Evolutionary conservation across 2,888 invertebrate genomes (phyloP), one percentile per base, ranked within the genome.

Genomic region (Baccha elongata): DNA sequence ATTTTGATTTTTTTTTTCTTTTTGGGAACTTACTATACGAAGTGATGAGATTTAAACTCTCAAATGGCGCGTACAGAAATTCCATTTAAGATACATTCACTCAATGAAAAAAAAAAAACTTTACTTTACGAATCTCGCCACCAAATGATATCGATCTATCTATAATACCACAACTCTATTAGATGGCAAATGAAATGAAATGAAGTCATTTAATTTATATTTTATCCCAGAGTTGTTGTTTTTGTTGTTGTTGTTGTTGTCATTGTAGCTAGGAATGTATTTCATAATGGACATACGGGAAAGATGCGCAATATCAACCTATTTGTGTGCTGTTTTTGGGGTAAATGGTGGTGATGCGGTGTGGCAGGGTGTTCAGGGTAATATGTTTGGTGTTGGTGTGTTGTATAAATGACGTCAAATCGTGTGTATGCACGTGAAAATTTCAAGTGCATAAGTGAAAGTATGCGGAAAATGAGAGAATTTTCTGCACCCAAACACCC

Each of bases 361-460:
- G 5, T 8, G 8, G 29, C 8, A 26, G 0, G 19, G 35, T n/a
- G n/a, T n/a, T n/a, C n/a, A n/a, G n/a, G 37, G 21, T 15, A 48
- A 40, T n/a, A n/a, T 37, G 26, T 17, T 50, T 32, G 44, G 35
- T 26, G 44, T 17, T 52, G 52, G n/a, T 37, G 23, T 35, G 55
- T 40, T 64, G 17, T 78, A 64, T 48, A 65, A 55, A 65, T 71
- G 76, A 52, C 44, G 60, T 72, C 58, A 72, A 71, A 72, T 72
- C 35, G 65, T 79, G 72, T 67, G 72, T 60, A 53, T 79, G 78
- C 78, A 72, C 65, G 72, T 79, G 72, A 67, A 72, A 72, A 60
- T 67, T 79, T 79, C 78, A 79, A 79, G 78, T 79, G 72, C 78
- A 79, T 44, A 72, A 79, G 78, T 79, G 78, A 79, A 79, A 79